Conservation (phyloP, 1,140 invertebrate genomes). For the Ridgeia piscesae region DNA sequence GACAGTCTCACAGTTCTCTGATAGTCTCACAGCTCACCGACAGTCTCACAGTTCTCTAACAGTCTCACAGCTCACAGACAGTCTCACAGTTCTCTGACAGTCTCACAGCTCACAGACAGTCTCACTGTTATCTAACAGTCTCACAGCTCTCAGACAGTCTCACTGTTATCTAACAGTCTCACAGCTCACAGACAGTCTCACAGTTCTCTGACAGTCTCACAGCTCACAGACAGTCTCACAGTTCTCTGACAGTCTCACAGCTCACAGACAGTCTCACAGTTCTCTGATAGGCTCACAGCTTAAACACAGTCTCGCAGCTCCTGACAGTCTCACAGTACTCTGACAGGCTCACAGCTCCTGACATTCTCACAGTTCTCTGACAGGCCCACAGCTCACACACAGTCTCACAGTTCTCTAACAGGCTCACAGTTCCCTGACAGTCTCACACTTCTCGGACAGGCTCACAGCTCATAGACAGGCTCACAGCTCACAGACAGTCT, state of each 20-base stretch:
- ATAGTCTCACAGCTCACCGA: neutral
- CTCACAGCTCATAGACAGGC: too few species aligned
- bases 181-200: neutral
- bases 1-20: neutral
- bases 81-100: neutral
- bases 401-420: too few species aligned
- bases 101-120: neutral
- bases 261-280: too few species aligned
- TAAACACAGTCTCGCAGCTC: too few species aligned
- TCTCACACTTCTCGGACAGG: too few species aligned
- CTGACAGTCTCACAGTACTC: too few species aligned
- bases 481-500: too few species aligned
- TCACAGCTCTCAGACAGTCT: neutral
- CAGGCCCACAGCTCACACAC: too few species aligned
- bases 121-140: neutral
- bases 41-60: neutral
- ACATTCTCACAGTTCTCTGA: too few species aligned
- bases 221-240: neutral
- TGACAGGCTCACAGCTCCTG: too few species aligned
- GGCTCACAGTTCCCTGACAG: too few species aligned
- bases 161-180: neutral
- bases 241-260: neutral
- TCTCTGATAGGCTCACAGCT: too few species aligned
- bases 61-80: neutral
- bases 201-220: neutral